These are phyloP conservation scores for Capricornis sumatraensis DNA, from an alignment of 2,113 vertebrate genomes.

Conservation along the genomic window DNA sequence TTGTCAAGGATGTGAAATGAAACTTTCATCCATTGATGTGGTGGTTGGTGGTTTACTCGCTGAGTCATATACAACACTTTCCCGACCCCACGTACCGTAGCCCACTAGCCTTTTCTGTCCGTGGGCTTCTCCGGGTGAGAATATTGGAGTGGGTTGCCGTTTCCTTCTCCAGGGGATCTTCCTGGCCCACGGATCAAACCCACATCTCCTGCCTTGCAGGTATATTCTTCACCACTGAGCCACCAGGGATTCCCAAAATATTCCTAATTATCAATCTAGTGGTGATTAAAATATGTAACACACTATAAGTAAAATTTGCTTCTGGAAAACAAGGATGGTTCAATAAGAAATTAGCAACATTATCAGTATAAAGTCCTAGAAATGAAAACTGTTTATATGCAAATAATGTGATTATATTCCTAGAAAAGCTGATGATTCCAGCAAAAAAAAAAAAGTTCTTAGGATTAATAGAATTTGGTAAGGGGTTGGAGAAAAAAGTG, in stretches of 20 bases:
- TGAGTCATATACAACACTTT: neutral
- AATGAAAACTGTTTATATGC: neutral
- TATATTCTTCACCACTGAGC: neutral
- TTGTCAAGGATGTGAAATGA: neutral
- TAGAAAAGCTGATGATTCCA: neutral
- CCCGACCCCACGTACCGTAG: neutral
- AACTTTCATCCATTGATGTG: neutral
- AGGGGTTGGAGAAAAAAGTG: neutral
- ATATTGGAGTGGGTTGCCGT: neutral
- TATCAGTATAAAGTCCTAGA: neutral
- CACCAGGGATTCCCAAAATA: neutral
- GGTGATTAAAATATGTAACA: neutral
- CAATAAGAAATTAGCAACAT: neutral
- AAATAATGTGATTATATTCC: neutral
- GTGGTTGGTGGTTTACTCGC: neutral
- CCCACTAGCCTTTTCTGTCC: neutral
- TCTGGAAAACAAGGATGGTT: neutral
- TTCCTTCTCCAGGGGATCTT: neutral
- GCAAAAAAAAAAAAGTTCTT: neutral
- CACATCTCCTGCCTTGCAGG: neutral
- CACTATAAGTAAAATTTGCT: neutral
- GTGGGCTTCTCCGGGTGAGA: neutral
- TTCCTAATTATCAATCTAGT: neutral
- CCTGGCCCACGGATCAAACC: neutral
- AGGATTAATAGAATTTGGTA: neutral